phyloP scores from a whole-genome alignment of 2,797 vertebrate species.

The Kryptopterus vitreolus region DNA sequence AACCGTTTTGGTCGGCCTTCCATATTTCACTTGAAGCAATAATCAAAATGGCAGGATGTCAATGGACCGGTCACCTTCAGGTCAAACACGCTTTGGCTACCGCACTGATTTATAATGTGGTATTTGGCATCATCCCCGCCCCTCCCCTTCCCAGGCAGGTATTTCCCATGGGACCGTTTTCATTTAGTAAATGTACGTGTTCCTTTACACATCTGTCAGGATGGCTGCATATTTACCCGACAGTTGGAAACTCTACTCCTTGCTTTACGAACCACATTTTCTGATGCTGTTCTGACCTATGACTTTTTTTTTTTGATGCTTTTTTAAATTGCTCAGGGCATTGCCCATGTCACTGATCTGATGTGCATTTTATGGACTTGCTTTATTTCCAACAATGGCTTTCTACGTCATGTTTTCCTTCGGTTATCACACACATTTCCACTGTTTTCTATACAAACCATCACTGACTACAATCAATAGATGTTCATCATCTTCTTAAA shows the following conservation, averaged over 20 bases:
- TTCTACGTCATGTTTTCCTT: too few species aligned
- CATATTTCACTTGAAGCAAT: conserved; percentile 53
- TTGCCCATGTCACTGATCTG: background rate
- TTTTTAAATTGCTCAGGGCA: background rate
- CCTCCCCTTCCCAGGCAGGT: conserved; percentile 44
- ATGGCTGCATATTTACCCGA: background rate
- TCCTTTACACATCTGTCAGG: background rate
- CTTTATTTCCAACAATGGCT: background rate
- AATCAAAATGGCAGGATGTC: conserved; percentile 74
- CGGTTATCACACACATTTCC: background rate
- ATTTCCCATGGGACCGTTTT: conserved; percentile 19
- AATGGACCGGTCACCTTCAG: conserved; percentile 75
- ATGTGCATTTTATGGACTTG: background rate
- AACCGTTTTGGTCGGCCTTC: conserved; percentile 20
- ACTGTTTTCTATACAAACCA: background rate
- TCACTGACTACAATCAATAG: background rate
- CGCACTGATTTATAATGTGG: conserved; percentile 72
- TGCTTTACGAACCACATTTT: conserved; percentile 3
- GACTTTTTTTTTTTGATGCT: background rate
- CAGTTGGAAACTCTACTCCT: background rate
- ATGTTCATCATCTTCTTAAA: background rate
- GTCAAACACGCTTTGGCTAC: conserved; percentile 65
- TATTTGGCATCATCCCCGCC: conserved; percentile 67
- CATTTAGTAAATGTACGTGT: conserved; percentile 5
- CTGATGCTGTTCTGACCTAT: background rate